Conservation (phyloP, 2,888 invertebrate genomes). For the Antheraea yamamai region DNA sequence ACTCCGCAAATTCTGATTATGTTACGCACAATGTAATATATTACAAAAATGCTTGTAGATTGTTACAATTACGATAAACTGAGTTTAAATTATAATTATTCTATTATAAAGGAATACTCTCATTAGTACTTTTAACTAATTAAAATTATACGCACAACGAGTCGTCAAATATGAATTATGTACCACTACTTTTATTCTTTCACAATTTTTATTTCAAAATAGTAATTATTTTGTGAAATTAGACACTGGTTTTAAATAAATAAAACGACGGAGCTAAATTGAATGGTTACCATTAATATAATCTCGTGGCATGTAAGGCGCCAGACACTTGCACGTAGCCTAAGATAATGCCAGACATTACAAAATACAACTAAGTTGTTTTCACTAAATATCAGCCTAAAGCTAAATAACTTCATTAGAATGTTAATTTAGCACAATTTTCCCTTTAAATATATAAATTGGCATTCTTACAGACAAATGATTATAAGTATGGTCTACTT, state of each 20-base stretch:
- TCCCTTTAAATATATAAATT: neutral
- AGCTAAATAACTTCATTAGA: neutral
- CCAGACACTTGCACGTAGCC: neutral
- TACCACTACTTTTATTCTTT: too few relatives aligned
- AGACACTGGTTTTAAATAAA: neutral
- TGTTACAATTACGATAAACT: too few relatives aligned
- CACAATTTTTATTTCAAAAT: too few relatives aligned
- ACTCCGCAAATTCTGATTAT: constrained; percentile 12
- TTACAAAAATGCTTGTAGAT: neutral
- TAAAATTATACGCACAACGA: neutral
- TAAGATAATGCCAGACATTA: neutral
- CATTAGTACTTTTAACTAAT: neutral
- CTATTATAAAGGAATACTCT: too few relatives aligned
- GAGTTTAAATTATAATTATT: neutral
- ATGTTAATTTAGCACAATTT: neutral
- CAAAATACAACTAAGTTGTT: neutral
- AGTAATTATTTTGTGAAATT: neutral
- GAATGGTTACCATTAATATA: neutral
- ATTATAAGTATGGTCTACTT: constrained; percentile 26
- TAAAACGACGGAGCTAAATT: neutral
- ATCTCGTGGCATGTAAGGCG: neutral
- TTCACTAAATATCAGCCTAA: neutral
- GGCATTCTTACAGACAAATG: neutral
- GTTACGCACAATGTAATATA: neutral
- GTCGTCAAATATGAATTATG: neutral